These are phyloP conservation scores for Arrhamphus sclerolepis DNA, from an alignment of 2,797 vertebrate genomes.

Conservation along the genomic window DNA sequence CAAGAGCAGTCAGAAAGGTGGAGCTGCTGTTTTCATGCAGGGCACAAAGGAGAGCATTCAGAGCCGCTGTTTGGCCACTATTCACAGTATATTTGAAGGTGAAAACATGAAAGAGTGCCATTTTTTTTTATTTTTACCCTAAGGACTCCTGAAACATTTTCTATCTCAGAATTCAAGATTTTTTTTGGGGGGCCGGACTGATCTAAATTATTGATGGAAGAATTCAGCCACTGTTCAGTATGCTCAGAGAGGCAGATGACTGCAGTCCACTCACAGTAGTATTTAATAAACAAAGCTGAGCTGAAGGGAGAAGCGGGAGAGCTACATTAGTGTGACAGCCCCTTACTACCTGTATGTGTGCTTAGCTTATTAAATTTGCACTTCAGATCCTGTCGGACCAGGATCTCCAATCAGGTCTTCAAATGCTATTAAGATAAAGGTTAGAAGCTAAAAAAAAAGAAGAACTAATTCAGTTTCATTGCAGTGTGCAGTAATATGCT, in stretches of 20 bases:
- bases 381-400: too few species aligned
- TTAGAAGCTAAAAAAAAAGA: not conserved
- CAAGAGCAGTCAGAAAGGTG: slow-evolving; percentile 59
- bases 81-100: not conserved
- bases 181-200: slow-evolving; percentile 11
- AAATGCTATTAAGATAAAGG: too few species aligned
- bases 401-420: too few species aligned
- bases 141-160: slow-evolving; percentile 35
- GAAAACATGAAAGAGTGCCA: slow-evolving; percentile 30
- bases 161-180: slow-evolving; percentile 10
- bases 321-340: too few species aligned
- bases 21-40: slow-evolving; percentile 24
- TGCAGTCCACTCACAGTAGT: too few species aligned
- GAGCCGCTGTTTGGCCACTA: slow-evolving; percentile 21
- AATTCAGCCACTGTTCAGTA: too few species aligned
- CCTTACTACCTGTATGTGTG: too few species aligned
- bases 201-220: too few species aligned
- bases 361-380: too few species aligned
- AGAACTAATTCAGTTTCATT: not conserved
- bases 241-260: too few species aligned
- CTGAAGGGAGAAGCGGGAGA: too few species aligned
- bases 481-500: not conserved
- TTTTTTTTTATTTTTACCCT: slow-evolving; percentile 4
- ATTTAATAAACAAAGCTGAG: too few species aligned
- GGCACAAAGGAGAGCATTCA: slow-evolving; percentile 20